Evolutionary conservation across 2,113 vertebrate genomes (phyloP).

Genomic region (Bubo bubo): DNA sequence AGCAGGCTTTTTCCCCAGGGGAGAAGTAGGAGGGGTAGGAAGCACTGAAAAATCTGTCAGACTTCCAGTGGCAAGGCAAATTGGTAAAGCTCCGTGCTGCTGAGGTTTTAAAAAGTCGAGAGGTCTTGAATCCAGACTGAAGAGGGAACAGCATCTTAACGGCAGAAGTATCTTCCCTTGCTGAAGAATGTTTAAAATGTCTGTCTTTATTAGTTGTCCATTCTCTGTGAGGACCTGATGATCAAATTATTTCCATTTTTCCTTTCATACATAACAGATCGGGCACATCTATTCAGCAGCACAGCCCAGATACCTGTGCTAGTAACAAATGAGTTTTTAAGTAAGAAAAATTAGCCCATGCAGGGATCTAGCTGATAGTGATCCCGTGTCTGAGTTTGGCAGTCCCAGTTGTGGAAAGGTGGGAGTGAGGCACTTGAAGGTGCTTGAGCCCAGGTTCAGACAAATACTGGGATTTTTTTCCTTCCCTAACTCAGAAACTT

Average conservation of each 20-base stretch:
- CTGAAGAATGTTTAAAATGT: not conserved
- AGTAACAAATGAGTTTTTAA: not conserved
- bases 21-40: not conserved
- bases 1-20: not conserved
- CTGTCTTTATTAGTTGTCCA: not conserved
- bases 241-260: not conserved
- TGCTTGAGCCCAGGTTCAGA: not conserved
- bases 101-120: not conserved
- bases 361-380: not conserved
- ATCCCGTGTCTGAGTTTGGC: not conserved
- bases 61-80: not conserved
- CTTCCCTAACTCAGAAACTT: not conserved
- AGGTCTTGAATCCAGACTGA: not conserved
- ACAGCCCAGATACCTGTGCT: not conserved
- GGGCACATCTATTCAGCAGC: not conserved
- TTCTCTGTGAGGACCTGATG: not conserved
- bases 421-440: not conserved
- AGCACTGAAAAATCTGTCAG: not conserved
- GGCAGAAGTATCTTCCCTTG: not conserved
- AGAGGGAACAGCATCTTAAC: not conserved
- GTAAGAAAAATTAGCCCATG: not conserved
- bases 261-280: not conserved
- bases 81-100: not conserved
- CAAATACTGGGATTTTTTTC: not conserved
- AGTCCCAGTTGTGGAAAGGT: not conserved